A percentile compares a stretch with the other conserved stretches of the same genome.
These are phyloP conservation scores for Peromyscus aztecus DNA, from an alignment of 2,797 vertebrate species.

Conservation along the genomic window DNA sequence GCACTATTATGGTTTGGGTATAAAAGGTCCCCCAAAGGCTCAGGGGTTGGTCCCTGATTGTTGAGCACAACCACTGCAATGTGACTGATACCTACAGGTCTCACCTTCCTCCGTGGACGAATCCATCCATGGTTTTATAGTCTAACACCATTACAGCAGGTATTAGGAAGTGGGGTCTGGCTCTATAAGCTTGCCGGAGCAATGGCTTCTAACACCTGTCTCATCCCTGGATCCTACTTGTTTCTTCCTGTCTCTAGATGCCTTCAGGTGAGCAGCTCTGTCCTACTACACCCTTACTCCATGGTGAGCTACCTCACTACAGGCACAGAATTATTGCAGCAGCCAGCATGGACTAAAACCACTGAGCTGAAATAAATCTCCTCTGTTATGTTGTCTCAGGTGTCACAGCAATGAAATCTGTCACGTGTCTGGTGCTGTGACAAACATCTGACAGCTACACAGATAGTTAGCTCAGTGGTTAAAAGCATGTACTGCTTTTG, in stretches of 20 bases:
- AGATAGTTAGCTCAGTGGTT: neutral
- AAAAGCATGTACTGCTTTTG: neutral
- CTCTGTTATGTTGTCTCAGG: neutral
- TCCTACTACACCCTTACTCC: neutral
- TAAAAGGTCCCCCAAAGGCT: neutral
- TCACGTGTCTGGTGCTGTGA: neutral
- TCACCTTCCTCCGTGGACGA: neutral
- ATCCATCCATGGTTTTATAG: neutral
- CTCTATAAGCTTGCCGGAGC: neutral
- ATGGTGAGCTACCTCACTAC: neutral
- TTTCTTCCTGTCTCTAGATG: neutral
- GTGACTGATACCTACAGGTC: neutral
- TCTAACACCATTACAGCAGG: neutral
- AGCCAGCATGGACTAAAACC: neutral
- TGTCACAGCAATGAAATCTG: neutral
- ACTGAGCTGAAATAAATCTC: neutral
- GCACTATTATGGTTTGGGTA: neutral
- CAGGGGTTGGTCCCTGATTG: neutral
- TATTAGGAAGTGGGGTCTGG: neutral
- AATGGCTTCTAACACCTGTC: neutral
- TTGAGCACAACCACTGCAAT: neutral
- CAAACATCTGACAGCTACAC: neutral
- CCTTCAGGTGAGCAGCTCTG: neutral
- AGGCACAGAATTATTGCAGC: neutral
- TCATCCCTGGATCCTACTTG: neutral